Evolutionary conservation across 2,888 invertebrate species (phyloP).

Genomic region (Liodrosophila aerea): DNA sequence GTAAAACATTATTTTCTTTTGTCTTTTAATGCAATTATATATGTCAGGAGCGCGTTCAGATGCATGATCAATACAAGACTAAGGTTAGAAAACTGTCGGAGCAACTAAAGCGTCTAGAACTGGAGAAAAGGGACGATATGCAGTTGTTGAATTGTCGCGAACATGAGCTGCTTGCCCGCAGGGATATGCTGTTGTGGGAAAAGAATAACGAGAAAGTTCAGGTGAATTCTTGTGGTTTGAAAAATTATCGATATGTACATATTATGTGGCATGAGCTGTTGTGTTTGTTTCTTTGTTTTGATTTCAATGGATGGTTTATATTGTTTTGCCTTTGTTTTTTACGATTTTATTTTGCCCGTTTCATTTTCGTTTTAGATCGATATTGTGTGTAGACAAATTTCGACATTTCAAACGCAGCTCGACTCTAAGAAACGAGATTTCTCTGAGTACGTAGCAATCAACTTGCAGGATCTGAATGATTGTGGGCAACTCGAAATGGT

Average conservation of each 20-base stretch:
- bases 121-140: constrained; percentile 84
- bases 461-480: constrained; percentile 84
- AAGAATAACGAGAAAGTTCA: constrained; percentile 83
- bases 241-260: constrained; percentile 9
- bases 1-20: not conserved
- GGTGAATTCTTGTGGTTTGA: constrained; percentile 58
- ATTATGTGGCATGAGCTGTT: constrained; percentile 5
- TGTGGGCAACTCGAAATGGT: constrained; percentile 84
- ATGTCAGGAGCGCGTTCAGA: constrained; percentile 83
- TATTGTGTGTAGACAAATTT: constrained; percentile 86
- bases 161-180: constrained; percentile 80
- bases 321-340: constrained; percentile 46
- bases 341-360: constrained; percentile 55
- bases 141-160: constrained; percentile 85
- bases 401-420: constrained; percentile 84
- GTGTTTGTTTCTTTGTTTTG: constrained; percentile 38
- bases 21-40: not conserved
- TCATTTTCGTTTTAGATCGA: constrained; percentile 85
- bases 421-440: constrained; percentile 84
- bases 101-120: constrained; percentile 83
- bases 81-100: constrained; percentile 82
- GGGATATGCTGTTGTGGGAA: constrained; percentile 82
- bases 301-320: constrained; percentile 58
- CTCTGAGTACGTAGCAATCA: constrained; percentile 83
- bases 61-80: constrained; percentile 82